A percentile compares a stretch with the other conserved stretches of the same genome.
These are phyloP conservation scores for Pithys albifrons DNA, from an alignment of 2,113 vertebrate genomes.

Conservation along the genomic window DNA sequence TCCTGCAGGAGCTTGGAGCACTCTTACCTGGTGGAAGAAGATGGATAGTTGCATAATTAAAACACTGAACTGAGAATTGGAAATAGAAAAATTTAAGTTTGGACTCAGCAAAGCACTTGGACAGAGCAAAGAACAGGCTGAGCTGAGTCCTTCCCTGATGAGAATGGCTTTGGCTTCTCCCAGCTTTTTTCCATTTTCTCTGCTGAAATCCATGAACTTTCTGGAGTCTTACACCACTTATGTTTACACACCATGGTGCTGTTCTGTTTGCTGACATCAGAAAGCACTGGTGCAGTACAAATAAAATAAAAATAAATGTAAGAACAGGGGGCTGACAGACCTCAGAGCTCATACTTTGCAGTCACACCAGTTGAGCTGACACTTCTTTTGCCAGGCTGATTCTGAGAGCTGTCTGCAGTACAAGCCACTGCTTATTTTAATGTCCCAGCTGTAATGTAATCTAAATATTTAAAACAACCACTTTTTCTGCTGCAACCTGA, in stretches of 20 bases:
- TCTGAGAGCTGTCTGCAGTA: neutral
- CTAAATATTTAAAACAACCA: conserved; percentile 34
- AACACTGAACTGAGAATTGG: neutral
- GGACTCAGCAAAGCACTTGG: neutral
- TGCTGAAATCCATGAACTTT: neutral
- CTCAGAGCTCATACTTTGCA: neutral
- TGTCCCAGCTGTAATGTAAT: conserved; percentile 15
- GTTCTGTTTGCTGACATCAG: neutral
- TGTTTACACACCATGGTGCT: neutral
- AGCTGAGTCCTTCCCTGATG: neutral
- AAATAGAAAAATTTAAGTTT: neutral
- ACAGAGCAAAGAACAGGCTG: neutral
- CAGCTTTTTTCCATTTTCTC: neutral
- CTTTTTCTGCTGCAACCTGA: conserved; percentile 30
- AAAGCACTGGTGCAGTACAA: neutral
- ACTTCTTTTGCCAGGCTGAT: neutral
- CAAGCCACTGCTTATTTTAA: conserved; percentile 44
- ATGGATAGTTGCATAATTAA: neutral
- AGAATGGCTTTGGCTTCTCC: neutral
- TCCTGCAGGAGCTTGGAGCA: neutral
- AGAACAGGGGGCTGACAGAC: neutral
- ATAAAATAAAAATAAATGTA: neutral
- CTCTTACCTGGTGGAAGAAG: neutral
- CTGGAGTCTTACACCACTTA: fast-evolving
- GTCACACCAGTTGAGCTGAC: neutral